phyloP scores from a whole-genome alignment of 2,888 invertebrate species.

The Drosophila neutralis region DNA sequence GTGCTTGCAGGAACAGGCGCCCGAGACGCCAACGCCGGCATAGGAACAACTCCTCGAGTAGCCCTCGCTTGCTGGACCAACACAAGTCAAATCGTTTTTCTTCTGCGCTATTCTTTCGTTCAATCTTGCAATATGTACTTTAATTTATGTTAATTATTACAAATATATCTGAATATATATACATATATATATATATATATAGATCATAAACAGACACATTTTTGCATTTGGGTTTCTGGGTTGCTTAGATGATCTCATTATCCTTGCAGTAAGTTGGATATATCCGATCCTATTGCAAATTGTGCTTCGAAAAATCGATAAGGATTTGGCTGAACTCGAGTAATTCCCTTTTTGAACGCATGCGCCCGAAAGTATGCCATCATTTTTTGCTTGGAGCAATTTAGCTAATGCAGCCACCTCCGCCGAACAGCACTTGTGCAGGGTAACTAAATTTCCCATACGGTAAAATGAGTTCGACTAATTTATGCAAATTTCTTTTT shows the following conservation, averaged over 20 bases:
- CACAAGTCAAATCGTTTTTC: not conserved
- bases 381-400: not conserved
- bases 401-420: constrained; percentile 2
- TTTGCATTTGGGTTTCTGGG: not conserved
- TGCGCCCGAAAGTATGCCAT: not conserved
- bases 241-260: not conserved
- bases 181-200: not conserved
- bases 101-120: not conserved
- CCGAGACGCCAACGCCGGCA: constrained; percentile 72
- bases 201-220: not conserved
- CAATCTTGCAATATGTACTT: constrained; percentile 1
- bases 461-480: not conserved
- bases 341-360: not conserved
- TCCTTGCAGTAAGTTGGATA: not conserved
- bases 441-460: not conserved
- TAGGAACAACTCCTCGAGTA: constrained; percentile 37
- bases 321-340: not conserved
- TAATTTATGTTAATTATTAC: not conserved
- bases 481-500: constrained; percentile 5
- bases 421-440: no score
- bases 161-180: not conserved
- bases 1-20: constrained; percentile 71
- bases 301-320: not conserved
- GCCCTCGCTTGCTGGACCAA: constrained; percentile 13
- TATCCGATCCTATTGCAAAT: not conserved